Base-by-base conservation (phyloP, 2,113 vertebrate genomes). In the Cephalopholis sonnerati region DNA sequence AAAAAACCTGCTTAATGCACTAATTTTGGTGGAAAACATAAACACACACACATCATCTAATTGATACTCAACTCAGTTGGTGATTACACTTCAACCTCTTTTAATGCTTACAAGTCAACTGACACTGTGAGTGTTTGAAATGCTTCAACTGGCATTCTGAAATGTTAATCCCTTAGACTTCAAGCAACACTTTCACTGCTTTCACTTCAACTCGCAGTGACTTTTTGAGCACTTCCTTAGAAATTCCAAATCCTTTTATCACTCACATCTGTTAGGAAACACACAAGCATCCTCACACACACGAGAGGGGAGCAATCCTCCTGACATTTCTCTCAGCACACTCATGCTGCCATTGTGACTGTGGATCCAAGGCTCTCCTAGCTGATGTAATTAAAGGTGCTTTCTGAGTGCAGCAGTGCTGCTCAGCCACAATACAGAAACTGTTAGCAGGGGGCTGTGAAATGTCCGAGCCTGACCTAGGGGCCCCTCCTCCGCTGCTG, bases 341-440 rank as follows among this genome's bases (percentile, higher is more conserved):
- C 18, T 29, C 46, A 6, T 27, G 77, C 66, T 81, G 46, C 69
- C 65, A 74, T 64, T 84, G 83, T 86, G 72, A 75, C 44, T 74
- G 16, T 17, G 25, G 54, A 62, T 67, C 66, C 41, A 27, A 53
- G 27, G 29, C 67, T 85, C 84, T 82, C 20, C 36, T 67, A 64
- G 71, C 68, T 41, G 72, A 51, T 80, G 79, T 79, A 87, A 88
- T 89, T 81, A 87, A 79, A 87, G 62, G 66, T 62, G 57, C 62
- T 73, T 67, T 88, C 55, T 74, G 59, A 64, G 46, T 70, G 74
- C n/a, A 64, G 74, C 70, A 44, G 29, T 72, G 62, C 25, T 32
- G 29, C 70, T 59, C 58, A 25, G 53, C 27, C 77, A 73, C 82
- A 86, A 89, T 71, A 71, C 69, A 83, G 50, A 84, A 83, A 73